Evolutionary conservation across 2,797 vertebrate genomes (phyloP), one percentile per base, ranked within the genome.

Genomic region (Cossypha heuglini): DNA sequence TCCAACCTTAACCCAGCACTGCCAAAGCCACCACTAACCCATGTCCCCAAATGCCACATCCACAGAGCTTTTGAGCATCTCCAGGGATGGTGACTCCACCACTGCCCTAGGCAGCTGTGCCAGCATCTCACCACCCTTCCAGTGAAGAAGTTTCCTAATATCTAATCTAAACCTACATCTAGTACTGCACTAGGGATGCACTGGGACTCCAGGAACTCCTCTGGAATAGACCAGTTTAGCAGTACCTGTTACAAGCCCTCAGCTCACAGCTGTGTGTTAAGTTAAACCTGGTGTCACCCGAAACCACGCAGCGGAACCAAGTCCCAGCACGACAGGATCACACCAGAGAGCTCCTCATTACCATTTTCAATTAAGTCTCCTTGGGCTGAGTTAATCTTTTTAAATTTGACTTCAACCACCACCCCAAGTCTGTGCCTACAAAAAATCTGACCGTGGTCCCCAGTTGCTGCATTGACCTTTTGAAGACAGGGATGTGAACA

Each of bases 211-310:
- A 42, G 46, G 62, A 61, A 37, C 66, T 55, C 59, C 63, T 58
- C 72, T 43, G 13, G 11, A 66, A 45, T 0, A 6, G 3, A 14
- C 18, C 43, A 42, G 29, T 46, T 83, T 11, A 67, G 45, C 19
- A 10, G 1, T 20, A 48, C 19, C 38, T 48, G 26, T 49, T 38
- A 28, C 0, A 0, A 38, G 58, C 49, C 38, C 43, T 67, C n/a
- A 11, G 81, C 63, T n/a, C 67, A 90, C 28, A 64, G 69, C 73
- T 29, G 7, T 12, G 63, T 54, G 42, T 82, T 25, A 57, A 66
- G 31, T 84, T 66, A 77, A 67, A 79, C 43, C 74, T 67, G 52
- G 5, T 31, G 31, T 31, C 79, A 69, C 38, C 31, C 1, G 1
- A 48, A 63, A 8, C n/a, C 35, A 54, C 15, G 4, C 52, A 51